phyloP scores from a whole-genome alignment of 2,797 vertebrate genomes.

The Telmatherina bonti region DNA sequence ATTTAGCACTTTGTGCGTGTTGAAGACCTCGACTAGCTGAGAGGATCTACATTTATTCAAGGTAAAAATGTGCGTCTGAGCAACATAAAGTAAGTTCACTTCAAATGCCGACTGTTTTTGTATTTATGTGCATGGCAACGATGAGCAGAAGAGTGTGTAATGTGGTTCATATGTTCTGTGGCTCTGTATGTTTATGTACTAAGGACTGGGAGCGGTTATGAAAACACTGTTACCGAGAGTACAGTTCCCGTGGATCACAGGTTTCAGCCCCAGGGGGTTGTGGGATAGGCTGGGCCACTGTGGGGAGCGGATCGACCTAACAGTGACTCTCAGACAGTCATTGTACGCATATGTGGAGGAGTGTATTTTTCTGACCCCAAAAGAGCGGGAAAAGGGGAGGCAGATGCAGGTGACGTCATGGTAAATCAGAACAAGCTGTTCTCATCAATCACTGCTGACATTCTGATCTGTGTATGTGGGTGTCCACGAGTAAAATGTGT shows the following conservation, averaged over 20 bases:
- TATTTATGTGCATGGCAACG: background rate
- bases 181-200: constrained; percentile 66
- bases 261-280: constrained; percentile 53
- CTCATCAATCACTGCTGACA: constrained; percentile 6
- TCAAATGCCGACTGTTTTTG: background rate
- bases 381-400: constrained; percentile 26
- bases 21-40: constrained; percentile 19
- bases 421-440: constrained; percentile 58
- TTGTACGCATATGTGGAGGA: constrained; percentile 5
- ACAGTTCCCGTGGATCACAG: constrained; percentile 70
- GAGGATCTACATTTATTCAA: background rate
- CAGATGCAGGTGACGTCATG: constrained; percentile 47
- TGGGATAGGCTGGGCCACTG: constrained; percentile 60
- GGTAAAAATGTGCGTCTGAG: constrained; percentile 3
- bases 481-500: background rate
- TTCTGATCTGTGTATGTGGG: background rate
- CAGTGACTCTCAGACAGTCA: constrained; percentile 35
- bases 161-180: constrained; percentile 68
- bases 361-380: constrained; percentile 22
- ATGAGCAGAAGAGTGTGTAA: constrained; percentile 44
- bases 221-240: constrained; percentile 72
- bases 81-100: background rate
- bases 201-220: constrained; percentile 69
- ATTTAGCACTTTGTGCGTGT: constrained; percentile 1
- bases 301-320: constrained; percentile 54